Base-by-base conservation (phyloP, 2,888 invertebrate species). In the Galerucella nymphaeae region DNA sequence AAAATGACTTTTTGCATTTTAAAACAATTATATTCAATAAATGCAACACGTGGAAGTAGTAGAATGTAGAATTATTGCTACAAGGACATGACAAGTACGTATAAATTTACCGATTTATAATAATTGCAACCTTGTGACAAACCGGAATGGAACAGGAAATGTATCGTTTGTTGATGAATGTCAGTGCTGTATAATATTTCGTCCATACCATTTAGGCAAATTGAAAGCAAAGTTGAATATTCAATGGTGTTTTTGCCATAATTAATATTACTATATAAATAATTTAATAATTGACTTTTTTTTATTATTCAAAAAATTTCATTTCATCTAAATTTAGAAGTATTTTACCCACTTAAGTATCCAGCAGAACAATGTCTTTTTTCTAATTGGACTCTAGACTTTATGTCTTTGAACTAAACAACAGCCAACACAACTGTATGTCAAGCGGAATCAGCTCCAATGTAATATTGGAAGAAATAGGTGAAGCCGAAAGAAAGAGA, bases 51-150 rank as follows among this genome's bases (percentile, higher is more conserved):
- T 50, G 14, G 50, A 50, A 14, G 45, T 14, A 50, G 50, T 14
- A 50, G 50, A 50, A 50, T 50, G 50, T 50, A 50, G n/a, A 50
- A 50, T 50, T 50, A 50, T 50, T 50, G n/a, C 50, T 50, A n/a
- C 50, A n/a, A 50, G 50, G 50, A n/a, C n/a, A 14, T 14, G 14
- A n/a, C 14, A 50, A 50, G n/a, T n/a, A 50, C 50, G 50, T n/a
- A 50, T 50, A 50, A 50, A n/a, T 50, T n/a, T 16, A 50, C 42
- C 13, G 42, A 45, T 45, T 45, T 50, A 6, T 4, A 50, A n/a
- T n/a, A n/a, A 50, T n/a, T 50, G 8, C 50, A 50, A 50, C 50
- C 14, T 50, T 50, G 50, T 50, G 16, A 14, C 50, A n/a, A 16
- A 50, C 50, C n/a, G 6, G 50, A 14, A 50, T 50, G n/a, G n/a